phyloP scores from a whole-genome alignment of 1,140 invertebrate genomes.

The Heliconius congener region DNA sequence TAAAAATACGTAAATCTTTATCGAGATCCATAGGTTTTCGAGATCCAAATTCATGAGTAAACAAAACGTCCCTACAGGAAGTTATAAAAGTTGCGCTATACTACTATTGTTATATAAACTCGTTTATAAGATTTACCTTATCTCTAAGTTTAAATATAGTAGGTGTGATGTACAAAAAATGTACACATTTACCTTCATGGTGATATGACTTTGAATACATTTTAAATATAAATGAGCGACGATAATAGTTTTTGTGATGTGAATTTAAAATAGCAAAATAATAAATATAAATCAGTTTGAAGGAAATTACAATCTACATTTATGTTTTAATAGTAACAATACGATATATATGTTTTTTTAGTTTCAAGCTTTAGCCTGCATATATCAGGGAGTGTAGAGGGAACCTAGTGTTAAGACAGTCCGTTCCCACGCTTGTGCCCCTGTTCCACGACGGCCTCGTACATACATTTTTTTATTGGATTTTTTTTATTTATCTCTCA shows the following conservation, averaged over 20 bases:
- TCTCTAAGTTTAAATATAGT: slow-evolving; percentile 2
- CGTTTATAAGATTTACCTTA: background rate
- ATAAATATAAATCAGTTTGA: background rate
- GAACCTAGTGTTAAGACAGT: no score
- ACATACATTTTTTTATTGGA: no score
- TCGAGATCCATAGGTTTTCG: no score
- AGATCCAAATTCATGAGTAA: no score
- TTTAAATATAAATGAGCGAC: slow-evolving; percentile 10
- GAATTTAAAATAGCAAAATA: slow-evolving; percentile 4
- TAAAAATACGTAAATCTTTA: no score
- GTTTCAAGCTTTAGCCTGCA: background rate
- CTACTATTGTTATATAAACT: no score
- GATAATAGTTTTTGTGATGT: background rate
- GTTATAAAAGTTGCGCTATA: no score
- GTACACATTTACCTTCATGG: slow-evolving; percentile 5
- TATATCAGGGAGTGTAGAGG: background rate
- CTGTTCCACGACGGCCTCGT: no score
- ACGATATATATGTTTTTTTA: background rate
- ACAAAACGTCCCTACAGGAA: no score
- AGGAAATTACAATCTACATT: background rate
- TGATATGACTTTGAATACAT: slow-evolving; percentile 1
- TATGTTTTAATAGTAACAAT: background rate
- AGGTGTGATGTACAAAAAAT: background rate
- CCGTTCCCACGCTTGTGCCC: no score
- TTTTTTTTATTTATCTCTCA: no score